Conservation (phyloP, 2,888 invertebrate genomes). For the Tolmerus cingulatus region DNA sequence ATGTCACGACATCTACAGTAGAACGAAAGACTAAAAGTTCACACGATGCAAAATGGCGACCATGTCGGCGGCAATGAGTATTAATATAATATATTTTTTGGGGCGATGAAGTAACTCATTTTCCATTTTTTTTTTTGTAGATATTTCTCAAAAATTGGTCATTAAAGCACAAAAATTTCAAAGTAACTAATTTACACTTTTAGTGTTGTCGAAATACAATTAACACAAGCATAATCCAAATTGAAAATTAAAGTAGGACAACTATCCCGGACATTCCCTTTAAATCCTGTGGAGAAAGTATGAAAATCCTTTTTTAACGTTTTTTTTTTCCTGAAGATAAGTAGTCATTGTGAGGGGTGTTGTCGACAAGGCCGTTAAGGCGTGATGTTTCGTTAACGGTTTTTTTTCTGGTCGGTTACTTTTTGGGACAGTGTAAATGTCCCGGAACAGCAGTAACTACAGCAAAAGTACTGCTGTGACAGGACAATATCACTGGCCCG, state of each 20-base stretch:
- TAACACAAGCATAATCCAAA: neutral
- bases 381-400: neutral
- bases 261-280: neutral
- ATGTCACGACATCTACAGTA: neutral
- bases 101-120: neutral
- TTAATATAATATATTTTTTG: neutral
- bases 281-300: neutral
- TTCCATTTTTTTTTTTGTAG: neutral
- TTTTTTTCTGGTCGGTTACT: neutral
- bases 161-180: neutral
- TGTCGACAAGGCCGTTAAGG: conserved; percentile 38
- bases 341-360: neutral
- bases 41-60: conserved; percentile 35
- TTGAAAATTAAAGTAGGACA: neutral
- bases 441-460: conserved; percentile 90
- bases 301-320: neutral
- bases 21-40: neutral
- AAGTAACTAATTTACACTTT: neutral
- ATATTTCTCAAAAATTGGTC: neutral
- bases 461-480: conserved; percentile 91
- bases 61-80: neutral
- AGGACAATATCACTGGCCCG: conserved; percentile 91
- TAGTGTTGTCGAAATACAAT: neutral
- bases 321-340: neutral
- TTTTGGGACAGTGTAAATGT: conserved; percentile 75